Evolutionary conservation across 2,888 invertebrate species (phyloP).

Genomic region (Monoplex corrugatus): DNA sequence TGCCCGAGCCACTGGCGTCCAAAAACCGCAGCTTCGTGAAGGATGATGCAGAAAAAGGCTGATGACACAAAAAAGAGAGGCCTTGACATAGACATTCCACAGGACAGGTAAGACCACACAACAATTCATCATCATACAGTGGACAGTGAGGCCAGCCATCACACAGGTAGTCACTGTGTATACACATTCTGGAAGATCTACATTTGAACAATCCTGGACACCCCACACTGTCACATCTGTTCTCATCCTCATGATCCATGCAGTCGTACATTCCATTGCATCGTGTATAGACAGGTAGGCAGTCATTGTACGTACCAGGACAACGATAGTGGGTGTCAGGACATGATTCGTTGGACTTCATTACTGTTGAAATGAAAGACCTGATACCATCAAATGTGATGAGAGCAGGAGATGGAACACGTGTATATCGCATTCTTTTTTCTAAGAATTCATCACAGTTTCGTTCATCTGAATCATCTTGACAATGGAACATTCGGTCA

Average conservation of each 20-base stretch:
- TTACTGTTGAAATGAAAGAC: not conserved
- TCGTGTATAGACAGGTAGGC: constrained; percentile 40
- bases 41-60: not conserved
- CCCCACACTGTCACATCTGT: not conserved
- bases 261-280: constrained; percentile 43
- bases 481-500: too few species aligned
- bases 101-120: constrained; percentile 16
- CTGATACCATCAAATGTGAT: not conserved
- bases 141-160: constrained; percentile 42
- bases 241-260: constrained; percentile 24
- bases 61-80: not conserved
- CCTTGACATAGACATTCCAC: not conserved
- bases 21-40: not conserved
- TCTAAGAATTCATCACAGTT: too few species aligned
- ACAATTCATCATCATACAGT: constrained; percentile 27
- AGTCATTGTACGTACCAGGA: constrained; percentile 13
- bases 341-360: not conserved
- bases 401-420: not conserved
- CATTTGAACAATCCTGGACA: constrained; percentile 39
- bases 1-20: constrained; percentile 4
- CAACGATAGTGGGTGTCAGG: constrained; percentile 27
- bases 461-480: too few species aligned
- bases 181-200: not conserved
- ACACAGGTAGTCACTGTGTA: constrained; percentile 30
- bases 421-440: too few species aligned